These are phyloP conservation scores for Lophochroa leadbeateri DNA, from an alignment of 2,113 vertebrate species.

Conservation along the genomic window DNA sequence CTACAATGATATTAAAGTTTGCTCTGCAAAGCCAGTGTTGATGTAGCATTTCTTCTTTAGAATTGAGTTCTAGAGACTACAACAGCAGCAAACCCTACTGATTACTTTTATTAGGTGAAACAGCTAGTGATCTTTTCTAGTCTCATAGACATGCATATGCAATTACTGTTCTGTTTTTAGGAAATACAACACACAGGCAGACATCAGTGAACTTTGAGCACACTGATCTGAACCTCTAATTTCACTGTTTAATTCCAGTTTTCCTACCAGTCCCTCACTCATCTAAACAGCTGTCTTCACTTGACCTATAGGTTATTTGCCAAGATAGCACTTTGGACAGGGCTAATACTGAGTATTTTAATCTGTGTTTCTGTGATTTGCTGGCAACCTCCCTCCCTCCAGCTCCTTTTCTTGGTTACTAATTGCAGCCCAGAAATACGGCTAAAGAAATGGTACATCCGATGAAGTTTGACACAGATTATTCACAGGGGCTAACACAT, in stretches of 20 bases:
- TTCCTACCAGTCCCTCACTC: neutral
- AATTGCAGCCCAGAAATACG: neutral
- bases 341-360: neutral
- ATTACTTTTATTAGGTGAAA: neutral
- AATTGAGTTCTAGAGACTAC: neutral
- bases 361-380: neutral
- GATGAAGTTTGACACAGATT: neutral
- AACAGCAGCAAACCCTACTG: neutral
- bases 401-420: neutral
- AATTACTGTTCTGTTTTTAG: neutral
- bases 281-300: neutral
- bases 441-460: neutral
- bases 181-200: neutral
- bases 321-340: neutral
- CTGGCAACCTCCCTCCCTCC: neutral
- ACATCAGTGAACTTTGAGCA: neutral
- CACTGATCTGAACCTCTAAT: neutral
- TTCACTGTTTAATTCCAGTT: neutral
- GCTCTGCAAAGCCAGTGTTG: neutral
- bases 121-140: neutral
- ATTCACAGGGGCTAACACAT: neutral
- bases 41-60: neutral
- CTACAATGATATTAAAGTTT: neutral
- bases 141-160: neutral
- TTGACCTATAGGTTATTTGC: neutral